Evolutionary conservation across 2,797 vertebrate genomes (phyloP).

Genomic region (Scomberomorus guttatus): DNA sequence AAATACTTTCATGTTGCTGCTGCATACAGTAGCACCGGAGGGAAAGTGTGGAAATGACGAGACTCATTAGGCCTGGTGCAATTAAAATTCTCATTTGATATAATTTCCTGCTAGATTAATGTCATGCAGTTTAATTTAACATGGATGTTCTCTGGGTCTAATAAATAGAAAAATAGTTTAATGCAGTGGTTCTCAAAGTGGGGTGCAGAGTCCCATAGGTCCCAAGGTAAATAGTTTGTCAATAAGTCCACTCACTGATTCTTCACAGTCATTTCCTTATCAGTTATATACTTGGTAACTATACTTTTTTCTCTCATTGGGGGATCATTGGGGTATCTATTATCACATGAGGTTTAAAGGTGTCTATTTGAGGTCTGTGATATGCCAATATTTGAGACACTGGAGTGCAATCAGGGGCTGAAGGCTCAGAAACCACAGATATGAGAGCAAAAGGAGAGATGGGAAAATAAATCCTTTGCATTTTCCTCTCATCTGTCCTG

Average conservation of each 20-base stretch:
- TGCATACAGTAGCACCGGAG: slow-evolving; percentile 31
- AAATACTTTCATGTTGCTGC: slow-evolving; percentile 19
- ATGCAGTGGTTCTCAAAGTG: neutral
- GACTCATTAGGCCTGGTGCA: neutral
- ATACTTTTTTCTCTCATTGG: neutral
- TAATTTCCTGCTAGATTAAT: neutral
- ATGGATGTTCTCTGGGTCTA: neutral
- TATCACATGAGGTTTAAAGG: neutral
- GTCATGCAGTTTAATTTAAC: neutral
- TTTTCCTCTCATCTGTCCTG: too few species aligned
- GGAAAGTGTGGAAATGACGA: slow-evolving; percentile 2
- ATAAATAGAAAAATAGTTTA: neutral
- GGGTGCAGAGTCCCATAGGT: neutral
- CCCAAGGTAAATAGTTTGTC: neutral
- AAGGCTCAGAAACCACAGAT: neutral
- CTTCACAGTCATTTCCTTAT: neutral
- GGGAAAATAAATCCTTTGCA: too few species aligned
- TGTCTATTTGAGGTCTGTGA: neutral
- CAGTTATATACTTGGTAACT: neutral
- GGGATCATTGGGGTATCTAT: neutral
- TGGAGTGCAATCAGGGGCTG: too few species aligned
- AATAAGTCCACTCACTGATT: neutral
- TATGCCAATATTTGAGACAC: too few species aligned
- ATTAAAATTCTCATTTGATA: neutral
- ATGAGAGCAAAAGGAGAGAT: neutral